Percentiles rank a stretch among this genome's conserved stretches.
phyloP scores from a whole-genome alignment of 2,113 vertebrate genomes.

The Talpa occidentalis region DNA sequence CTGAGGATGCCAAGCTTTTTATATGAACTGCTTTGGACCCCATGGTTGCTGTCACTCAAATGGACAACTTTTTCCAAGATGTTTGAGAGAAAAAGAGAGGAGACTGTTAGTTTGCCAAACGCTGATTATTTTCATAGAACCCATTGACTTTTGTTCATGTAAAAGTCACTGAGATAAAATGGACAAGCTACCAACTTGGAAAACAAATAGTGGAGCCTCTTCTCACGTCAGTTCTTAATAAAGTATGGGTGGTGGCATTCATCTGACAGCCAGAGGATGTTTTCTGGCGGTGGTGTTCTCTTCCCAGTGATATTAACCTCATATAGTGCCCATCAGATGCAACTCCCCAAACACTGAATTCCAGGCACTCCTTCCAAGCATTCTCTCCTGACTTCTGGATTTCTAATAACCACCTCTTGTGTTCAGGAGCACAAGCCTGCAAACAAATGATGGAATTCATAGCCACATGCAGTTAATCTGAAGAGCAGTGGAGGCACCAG shows the following conservation, averaged over 20 bases:
- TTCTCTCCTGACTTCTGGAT: background rate
- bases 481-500: background rate
- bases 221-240: background rate
- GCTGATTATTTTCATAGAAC: conserved; percentile 29
- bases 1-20: background rate
- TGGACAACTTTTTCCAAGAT: conserved; percentile 15
- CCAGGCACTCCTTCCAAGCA: background rate
- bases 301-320: conserved; percentile 13
- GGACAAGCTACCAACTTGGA: conserved; percentile 38
- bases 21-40: background rate
- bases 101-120: background rate
- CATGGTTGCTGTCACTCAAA: background rate
- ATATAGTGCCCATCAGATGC: background rate
- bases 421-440: background rate
- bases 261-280: background rate
- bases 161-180: conserved; percentile 64
- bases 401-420: background rate
- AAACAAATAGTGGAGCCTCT: conserved; percentile 5
- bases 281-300: background rate
- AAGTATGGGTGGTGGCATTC: background rate
- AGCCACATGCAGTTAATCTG: fast-evolving
- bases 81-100: background rate
- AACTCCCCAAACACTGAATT: background rate
- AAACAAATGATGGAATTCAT: background rate
- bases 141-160: conserved; percentile 17